Conservation (phyloP, 2,113 vertebrate species). For the Carassius carassius region DNA sequence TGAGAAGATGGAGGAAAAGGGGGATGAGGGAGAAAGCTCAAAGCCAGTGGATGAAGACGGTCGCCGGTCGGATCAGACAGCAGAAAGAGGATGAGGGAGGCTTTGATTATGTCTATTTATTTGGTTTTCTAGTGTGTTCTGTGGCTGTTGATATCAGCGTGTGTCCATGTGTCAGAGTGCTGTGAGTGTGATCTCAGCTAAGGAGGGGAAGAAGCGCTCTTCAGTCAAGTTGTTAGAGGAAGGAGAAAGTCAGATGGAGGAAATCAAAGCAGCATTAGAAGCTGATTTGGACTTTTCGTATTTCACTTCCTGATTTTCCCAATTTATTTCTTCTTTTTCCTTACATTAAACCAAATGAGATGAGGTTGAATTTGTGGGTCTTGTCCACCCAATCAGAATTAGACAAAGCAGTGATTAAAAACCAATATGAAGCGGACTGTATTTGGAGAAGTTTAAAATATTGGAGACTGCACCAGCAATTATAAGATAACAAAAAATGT, state of each 20-base stretch:
- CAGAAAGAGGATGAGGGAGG: conserved; percentile 59
- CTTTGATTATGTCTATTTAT: not conserved
- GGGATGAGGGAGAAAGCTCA: conserved; percentile 35
- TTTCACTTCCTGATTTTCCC: not conserved
- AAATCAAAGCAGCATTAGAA: conserved; percentile 20
- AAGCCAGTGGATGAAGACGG: conserved; percentile 55
- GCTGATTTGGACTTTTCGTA: not conserved
- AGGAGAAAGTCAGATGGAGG: conserved; percentile 53
- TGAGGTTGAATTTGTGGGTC: not conserved
- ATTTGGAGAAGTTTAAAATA: too few relatives aligned
- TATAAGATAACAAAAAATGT: too few relatives aligned
- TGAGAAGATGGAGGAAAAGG: conserved; percentile 39
- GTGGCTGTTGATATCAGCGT: conserved; percentile 7
- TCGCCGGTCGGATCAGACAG: conserved; percentile 45
- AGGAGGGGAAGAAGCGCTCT: conserved; percentile 33
- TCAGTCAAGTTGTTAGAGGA: conserved; percentile 26
- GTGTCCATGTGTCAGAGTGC: conserved; percentile 59
- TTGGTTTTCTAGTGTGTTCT: not conserved
- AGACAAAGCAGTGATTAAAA: too few relatives aligned
- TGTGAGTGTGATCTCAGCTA: conserved; percentile 56
- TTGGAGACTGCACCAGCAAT: too few relatives aligned
- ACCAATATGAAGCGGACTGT: too few relatives aligned
- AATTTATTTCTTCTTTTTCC: not conserved
- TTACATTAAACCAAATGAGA: not conserved
- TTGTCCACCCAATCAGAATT: too few relatives aligned